Evolutionary conservation across 1,140 invertebrate species (phyloP), one percentile per base, ranked within the genome.

Genomic region (Bombus superbus): DNA sequence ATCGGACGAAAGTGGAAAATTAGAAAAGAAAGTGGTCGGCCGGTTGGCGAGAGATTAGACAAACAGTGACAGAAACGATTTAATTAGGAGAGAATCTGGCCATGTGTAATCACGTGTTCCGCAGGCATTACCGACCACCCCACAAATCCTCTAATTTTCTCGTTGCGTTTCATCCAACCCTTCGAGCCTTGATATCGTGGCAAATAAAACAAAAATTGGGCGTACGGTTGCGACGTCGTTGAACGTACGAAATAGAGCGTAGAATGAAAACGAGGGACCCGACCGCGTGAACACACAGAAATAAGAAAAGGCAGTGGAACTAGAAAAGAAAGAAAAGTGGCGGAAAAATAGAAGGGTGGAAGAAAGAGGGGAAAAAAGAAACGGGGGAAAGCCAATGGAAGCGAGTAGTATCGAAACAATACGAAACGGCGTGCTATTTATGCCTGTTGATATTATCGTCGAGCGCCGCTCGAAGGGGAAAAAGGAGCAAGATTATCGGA

Each of bases 361-460:
- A 13, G n/a, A 42, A 44, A 47, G 47, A 28, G 40, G 32, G 32
- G 32, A 38, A 69, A 53, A 62, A n/a, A 42, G 1, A 22, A 72
- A 44, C 11, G 25, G 13, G 40, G 8, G 35, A 32, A 22, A 25
- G 18, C n/a, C 47, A 71, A 40, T 71, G 66, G 66, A 81, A 71
- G 28, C 35, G 47, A n/a, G 47, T 32, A 59, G 3, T 81, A 73
- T 38, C 47, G 79, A 73, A 81, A 81, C 69, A 74, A 82, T 64
- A 22, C 53, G 35, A 62, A 62, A 44, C 47, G 15, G 44, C 22
- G 15, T 28, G 75, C 82, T 78, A 38, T 69, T 69, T 75, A 68
- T 77, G 47, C 44, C 81, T 78, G 35, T 85, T 80, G 83, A 80
- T 80, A 64, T 75, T 83, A 83, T 83, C 81, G 72, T 66, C 9